A percentile compares a stretch with the other conserved stretches of the same genome.
Conservation (phyloP, 2,113 vertebrate species). For the Hystrix brachyura region DNA sequence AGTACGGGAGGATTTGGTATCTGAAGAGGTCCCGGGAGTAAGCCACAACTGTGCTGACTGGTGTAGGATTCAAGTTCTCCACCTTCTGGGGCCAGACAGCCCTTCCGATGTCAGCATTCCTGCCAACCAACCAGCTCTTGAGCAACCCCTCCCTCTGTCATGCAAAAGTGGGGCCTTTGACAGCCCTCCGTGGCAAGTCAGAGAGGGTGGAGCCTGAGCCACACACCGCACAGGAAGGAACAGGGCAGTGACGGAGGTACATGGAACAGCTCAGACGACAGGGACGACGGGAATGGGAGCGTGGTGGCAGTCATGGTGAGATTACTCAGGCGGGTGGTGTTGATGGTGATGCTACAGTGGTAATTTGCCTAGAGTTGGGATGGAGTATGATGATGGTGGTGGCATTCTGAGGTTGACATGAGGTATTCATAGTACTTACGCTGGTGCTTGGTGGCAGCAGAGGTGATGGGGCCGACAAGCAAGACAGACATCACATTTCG, state of each 20-base stretch:
- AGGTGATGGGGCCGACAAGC: background rate
- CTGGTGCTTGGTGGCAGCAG: background rate
- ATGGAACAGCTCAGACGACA: too few relatives aligned
- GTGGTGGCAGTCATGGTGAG: accelerated
- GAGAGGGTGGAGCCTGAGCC: background rate
- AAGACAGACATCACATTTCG: background rate
- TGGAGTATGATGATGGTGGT: background rate
- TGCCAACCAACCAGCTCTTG: background rate
- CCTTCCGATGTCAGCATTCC: background rate
- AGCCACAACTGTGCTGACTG: background rate
- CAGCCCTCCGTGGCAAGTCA: background rate
- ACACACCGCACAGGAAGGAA: too few relatives aligned
- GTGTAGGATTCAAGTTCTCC: too few relatives aligned
- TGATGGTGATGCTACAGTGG: background rate
- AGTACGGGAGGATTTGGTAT: background rate
- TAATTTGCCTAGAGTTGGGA: background rate
- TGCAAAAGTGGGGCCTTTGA: background rate
- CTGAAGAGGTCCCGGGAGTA: too few relatives aligned
- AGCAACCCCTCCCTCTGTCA: too few relatives aligned
- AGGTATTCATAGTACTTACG: background rate
- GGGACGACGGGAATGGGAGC: too few relatives aligned
- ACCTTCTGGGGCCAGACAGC: background rate
- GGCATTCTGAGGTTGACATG: background rate
- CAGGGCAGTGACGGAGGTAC: background rate
- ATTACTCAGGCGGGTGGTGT: background rate